Evolutionary conservation across 2,797 vertebrate species (phyloP).

Genomic region (Lutjanus argentimaculatus): DNA sequence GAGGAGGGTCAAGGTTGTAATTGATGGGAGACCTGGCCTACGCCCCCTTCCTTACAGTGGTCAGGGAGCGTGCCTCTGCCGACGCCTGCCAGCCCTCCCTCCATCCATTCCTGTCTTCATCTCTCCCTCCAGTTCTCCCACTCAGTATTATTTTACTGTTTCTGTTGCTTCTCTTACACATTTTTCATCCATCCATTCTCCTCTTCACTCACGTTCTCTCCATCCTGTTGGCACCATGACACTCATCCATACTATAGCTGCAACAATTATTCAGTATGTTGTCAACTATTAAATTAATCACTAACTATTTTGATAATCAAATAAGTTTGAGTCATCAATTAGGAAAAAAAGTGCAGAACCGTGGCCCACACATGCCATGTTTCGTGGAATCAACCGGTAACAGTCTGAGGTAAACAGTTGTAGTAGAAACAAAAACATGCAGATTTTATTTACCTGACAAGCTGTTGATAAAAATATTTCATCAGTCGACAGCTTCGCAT

Average conservation of each 20-base stretch:
- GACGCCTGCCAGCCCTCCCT: conserved; percentile 70
- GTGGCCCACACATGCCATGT: too few species aligned
- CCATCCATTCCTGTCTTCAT: conserved; percentile 77
- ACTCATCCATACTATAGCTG: background rate
- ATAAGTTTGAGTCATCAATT: too few species aligned
- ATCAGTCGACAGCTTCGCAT: too few species aligned
- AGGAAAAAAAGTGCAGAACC: too few species aligned
- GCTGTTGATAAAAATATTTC: too few species aligned
- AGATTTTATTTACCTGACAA: background rate
- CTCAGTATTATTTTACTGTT: conserved; percentile 62
- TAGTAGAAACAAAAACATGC: background rate
- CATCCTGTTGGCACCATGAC: conserved; percentile 12
- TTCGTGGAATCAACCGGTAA: too few species aligned
- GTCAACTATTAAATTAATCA: too few species aligned
- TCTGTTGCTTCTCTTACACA: conserved; percentile 39
- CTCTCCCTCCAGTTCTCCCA: conserved; percentile 65
- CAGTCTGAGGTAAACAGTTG: background rate
- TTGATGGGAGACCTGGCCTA: conserved; percentile 86
- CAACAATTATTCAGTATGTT: too few species aligned
- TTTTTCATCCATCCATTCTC: conserved; percentile 48
- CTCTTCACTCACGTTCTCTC: conserved; percentile 20
- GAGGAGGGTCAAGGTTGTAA: conserved; percentile 88
- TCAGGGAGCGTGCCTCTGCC: conserved; percentile 78
- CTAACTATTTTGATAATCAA: too few species aligned
- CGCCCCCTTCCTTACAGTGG: conserved; percentile 79